phyloP scores from a whole-genome alignment of 2,797 vertebrate species.

The Chelonia mydas region DNA sequence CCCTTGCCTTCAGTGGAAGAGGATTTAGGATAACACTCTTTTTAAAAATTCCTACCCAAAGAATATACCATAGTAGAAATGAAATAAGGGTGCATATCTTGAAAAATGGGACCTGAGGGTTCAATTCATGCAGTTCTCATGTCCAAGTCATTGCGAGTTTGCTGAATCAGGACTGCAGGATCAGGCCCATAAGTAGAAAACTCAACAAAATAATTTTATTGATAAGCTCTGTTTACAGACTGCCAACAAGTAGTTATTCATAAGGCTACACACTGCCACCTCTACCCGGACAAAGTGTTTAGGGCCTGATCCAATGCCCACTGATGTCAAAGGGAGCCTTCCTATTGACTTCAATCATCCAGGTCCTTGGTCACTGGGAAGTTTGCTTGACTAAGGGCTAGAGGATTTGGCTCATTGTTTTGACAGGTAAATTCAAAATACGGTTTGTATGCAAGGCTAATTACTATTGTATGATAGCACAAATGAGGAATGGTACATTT shows the following conservation, averaged over 20 bases:
- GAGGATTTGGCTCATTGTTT: background rate
- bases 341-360: background rate
- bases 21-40: background rate
- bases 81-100: background rate
- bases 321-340: background rate
- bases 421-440: constrained; percentile 41
- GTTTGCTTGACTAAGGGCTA: background rate
- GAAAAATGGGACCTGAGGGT: background rate
- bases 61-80: background rate
- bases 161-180: background rate
- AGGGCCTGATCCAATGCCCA: background rate
- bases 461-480: background rate
- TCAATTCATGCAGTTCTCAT: background rate
- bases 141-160: background rate
- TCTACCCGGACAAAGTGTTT: background rate
- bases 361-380: background rate
- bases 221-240: background rate
- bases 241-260: background rate
- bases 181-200: background rate
- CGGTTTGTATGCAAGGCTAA: constrained; percentile 36
- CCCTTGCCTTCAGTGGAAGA: background rate
- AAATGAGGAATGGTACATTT: constrained; percentile 40
- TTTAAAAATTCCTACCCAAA: background rate
- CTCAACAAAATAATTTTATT: background rate
- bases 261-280: background rate